Evolutionary conservation across 2,888 invertebrate species (phyloP).

Genomic region (Caenorhabditis panamensis): DNA sequence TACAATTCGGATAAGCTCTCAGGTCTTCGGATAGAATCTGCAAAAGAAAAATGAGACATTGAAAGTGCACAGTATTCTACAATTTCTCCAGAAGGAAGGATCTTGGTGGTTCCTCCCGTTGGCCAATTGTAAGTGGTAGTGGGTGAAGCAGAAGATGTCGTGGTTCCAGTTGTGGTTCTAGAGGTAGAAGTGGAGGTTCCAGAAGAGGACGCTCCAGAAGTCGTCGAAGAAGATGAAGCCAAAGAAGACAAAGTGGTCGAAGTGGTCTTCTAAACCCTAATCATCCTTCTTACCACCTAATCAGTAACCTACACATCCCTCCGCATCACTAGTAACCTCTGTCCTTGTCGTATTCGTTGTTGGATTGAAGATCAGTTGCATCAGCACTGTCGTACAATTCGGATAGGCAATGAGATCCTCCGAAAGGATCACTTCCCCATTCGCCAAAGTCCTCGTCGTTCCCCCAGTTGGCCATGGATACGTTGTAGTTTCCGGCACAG

Average conservation of each 20-base stretch:
- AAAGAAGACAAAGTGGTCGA: too few relatives aligned
- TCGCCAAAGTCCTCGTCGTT: neutral
- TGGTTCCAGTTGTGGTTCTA: too few relatives aligned
- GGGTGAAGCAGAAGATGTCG: too few relatives aligned
- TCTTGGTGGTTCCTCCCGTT: neutral
- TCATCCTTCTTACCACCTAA: neutral
- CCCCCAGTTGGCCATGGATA: neutral
- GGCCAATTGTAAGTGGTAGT: neutral
- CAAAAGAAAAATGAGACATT: neutral
- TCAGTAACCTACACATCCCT: slow-evolving; percentile 36
- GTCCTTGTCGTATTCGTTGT: neutral
- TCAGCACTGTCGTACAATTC: slow-evolving; percentile 18
- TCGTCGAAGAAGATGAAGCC: too few relatives aligned
- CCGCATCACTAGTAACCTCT: slow-evolving; percentile 5
- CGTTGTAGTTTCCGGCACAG: slow-evolving; percentile 7
- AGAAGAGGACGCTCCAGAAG: too few relatives aligned
- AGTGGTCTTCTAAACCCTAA: too few relatives aligned
- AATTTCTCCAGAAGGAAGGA: neutral
- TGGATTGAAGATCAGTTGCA: neutral
- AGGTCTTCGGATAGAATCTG: slow-evolving; percentile 34
- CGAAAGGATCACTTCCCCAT: neutral
- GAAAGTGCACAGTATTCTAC: neutral
- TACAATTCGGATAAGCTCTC: slow-evolving; percentile 34
- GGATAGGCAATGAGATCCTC: neutral
- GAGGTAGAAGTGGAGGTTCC: neutral